phyloP scores from a whole-genome alignment of 1,140 invertebrate species.

The Chrysomallon squamiferum region DNA sequence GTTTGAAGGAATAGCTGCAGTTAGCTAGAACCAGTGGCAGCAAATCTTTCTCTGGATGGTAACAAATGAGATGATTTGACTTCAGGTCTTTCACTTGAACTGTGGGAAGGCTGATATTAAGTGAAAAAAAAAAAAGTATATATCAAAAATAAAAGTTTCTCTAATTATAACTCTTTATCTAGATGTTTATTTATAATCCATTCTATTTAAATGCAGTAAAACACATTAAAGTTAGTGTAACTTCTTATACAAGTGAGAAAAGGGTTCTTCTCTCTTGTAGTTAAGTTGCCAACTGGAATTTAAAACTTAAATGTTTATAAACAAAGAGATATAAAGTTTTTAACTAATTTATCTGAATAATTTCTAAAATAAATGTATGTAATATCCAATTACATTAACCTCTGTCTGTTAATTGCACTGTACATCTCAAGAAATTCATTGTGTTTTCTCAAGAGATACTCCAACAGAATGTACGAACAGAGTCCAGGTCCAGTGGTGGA shows the following conservation, averaged over 20 bases:
- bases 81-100: conserved; percentile 22
- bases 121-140: background rate
- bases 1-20: conserved; percentile 45
- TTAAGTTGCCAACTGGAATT: too few relatives aligned
- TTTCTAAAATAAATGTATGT: too few relatives aligned
- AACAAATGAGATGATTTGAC: conserved; percentile 39
- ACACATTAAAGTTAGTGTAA: too few relatives aligned
- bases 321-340: too few relatives aligned
- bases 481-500: conserved; percentile 36
- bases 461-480: conserved; percentile 37
- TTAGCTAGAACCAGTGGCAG: conserved; percentile 44
- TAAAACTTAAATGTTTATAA: too few relatives aligned
- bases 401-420: conserved; percentile 18
- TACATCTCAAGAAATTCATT: conserved; percentile 46
- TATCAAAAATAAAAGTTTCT: background rate
- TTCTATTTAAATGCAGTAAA: too few relatives aligned
- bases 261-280: too few relatives aligned
- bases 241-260: too few relatives aligned
- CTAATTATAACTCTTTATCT: too few relatives aligned
- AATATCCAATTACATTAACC: too few relatives aligned
- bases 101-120: conserved; percentile 11
- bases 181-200: too few relatives aligned
- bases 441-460: conserved; percentile 41
- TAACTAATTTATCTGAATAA: too few relatives aligned
- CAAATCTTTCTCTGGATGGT: conserved; percentile 43